Evolutionary conservation across 2,888 invertebrate genomes (phyloP).

Genomic region (Thereva nobilitata): DNA sequence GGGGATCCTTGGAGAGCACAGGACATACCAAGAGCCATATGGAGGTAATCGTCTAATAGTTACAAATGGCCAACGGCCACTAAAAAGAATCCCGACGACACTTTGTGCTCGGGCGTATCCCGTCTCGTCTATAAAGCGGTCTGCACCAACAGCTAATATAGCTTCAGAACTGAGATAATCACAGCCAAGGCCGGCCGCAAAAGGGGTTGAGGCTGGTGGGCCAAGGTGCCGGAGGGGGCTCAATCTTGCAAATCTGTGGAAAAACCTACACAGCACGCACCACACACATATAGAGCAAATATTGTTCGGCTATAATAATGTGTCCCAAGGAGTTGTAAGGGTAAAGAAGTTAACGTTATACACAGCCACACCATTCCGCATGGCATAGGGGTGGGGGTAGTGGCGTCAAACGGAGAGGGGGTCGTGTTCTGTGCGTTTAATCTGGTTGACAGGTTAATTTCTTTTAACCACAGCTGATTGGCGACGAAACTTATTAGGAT

Average conservation of each 20-base stretch:
- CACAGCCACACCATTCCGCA: too few relatives aligned
- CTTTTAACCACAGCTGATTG: constrained; percentile 40
- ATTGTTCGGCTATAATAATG: too few relatives aligned
- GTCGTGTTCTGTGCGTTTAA: constrained; percentile 20
- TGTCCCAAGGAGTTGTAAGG: too few relatives aligned
- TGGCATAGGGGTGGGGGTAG: too few relatives aligned
- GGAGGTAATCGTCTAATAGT: constrained; percentile 23
- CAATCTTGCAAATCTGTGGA: too few relatives aligned
- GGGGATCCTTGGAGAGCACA: neutral
- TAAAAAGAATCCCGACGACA: constrained; percentile 19
- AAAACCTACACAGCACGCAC: too few relatives aligned
- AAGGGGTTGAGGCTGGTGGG: too few relatives aligned
- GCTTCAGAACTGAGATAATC: neutral
- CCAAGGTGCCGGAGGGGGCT: too few relatives aligned
- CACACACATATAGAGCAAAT: too few relatives aligned
- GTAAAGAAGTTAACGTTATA: too few relatives aligned
- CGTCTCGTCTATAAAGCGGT: neutral
- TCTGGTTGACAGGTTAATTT: constrained; percentile 41
- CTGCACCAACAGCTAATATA: neutral
- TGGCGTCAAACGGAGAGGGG: too few relatives aligned
- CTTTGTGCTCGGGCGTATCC: neutral
- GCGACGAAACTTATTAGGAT: constrained; percentile 35
- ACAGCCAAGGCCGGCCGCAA: neutral
- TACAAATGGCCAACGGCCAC: constrained; percentile 24
- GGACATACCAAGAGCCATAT: neutral